These are phyloP conservation scores for Mormyrus iriodes DNA, from an alignment of 2,113 vertebrate genomes.

Conservation along the genomic window DNA sequence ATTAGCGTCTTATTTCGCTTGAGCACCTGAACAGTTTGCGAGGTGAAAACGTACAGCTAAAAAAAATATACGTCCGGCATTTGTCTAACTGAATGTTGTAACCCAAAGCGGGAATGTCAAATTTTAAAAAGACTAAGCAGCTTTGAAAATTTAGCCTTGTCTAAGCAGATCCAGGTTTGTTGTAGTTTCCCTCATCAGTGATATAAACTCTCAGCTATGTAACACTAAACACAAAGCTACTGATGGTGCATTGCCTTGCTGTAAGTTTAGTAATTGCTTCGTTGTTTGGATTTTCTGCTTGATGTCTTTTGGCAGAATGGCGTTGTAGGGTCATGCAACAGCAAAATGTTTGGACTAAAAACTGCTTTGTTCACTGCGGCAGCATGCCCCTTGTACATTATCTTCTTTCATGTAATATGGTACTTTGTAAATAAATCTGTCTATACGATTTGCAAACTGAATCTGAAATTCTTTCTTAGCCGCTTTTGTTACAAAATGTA, in stretches of 20 bases:
- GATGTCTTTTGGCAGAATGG: conserved; percentile 5
- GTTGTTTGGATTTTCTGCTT: conserved; percentile 2
- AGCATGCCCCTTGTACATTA: conserved; percentile 23
- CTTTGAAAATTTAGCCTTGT: conserved; percentile 4
- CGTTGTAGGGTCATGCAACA: background rate
- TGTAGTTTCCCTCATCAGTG: background rate
- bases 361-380: conserved; percentile 15
- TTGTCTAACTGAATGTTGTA: conserved; percentile 1
- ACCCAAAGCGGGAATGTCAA: background rate
- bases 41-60: background rate
- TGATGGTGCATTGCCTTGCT: conserved; percentile 6
- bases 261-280: conserved; percentile 1
- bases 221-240: conserved; percentile 10
- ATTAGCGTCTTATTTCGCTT: background rate
- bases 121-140: background rate
- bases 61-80: background rate
- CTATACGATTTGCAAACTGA: conserved; percentile 36
- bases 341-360: background rate
- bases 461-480: conserved; percentile 37
- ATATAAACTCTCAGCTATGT: conserved; percentile 9
- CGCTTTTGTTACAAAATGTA: conserved; percentile 51
- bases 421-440: conserved; percentile 37
- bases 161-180: background rate
- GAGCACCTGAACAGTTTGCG: background rate
- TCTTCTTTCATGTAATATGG: conserved; percentile 9